A percentile compares a stretch with the other conserved stretches of the same genome.
These are phyloP conservation scores for Volucella zonaria DNA, from an alignment of 2,888 invertebrate species.

Conservation along the genomic window DNA sequence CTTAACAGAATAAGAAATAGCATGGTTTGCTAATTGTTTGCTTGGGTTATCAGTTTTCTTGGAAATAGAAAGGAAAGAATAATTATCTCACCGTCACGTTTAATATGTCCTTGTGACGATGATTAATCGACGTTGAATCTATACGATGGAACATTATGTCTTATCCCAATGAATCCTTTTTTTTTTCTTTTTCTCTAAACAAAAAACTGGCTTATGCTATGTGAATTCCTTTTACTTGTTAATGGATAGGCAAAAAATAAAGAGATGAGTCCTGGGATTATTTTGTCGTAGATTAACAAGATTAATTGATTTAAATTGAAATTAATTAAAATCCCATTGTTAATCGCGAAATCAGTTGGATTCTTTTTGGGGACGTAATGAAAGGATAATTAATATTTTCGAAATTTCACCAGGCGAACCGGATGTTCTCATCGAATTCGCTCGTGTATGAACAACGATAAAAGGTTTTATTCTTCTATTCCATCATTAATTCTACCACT, in stretches of 20 bases:
- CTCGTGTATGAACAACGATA: no score
- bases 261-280: slow-evolving; percentile 49
- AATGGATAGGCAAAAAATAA: slow-evolving; percentile 5
- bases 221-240: not conserved
- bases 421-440: no score
- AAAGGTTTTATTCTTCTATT: no score
- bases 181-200: slow-evolving; percentile 9
- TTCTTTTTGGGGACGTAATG: no score
- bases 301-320: slow-evolving; percentile 70
- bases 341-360: slow-evolving; percentile 5
- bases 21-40: slow-evolving; percentile 42
- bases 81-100: slow-evolving; percentile 27
- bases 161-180: not conserved
- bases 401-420: no score
- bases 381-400: no score
- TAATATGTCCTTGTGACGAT: slow-evolving; percentile 44
- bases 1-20: slow-evolving; percentile 55
- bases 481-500: no score
- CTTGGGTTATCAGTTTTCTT: slow-evolving; percentile 13
- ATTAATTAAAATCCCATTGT: slow-evolving; percentile 63
- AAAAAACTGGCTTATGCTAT: slow-evolving; percentile 9
- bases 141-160: slow-evolving; percentile 39
- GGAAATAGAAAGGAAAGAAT: slow-evolving; percentile 26
- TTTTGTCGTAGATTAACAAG: slow-evolving; percentile 31
- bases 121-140: slow-evolving; percentile 59